phyloP scores from a whole-genome alignment of 1,140 invertebrate genomes.

The Choristoneura fumiferana region DNA sequence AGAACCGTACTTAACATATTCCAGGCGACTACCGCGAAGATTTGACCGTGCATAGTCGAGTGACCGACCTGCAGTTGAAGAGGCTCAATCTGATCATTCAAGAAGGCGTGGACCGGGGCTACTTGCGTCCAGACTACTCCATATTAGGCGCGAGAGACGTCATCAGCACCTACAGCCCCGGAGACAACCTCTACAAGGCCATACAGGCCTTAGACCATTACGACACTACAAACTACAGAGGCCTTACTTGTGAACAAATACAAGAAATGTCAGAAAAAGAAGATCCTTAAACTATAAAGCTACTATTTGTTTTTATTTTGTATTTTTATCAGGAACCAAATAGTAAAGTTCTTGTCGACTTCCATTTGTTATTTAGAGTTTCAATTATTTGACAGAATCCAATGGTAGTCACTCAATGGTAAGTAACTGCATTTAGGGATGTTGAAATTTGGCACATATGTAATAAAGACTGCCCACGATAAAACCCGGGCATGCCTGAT shows the following conservation, averaged over 20 bases:
- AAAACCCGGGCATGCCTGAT: too few relatives aligned
- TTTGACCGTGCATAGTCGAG: conserved; percentile 33
- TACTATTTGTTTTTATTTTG: too few relatives aligned
- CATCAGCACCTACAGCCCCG: not conserved
- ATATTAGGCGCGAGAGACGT: conserved; percentile 55
- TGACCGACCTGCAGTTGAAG: conserved; percentile 42
- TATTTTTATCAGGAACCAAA: too few relatives aligned
- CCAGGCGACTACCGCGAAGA: conserved; percentile 63
- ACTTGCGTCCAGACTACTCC: conserved; percentile 42
- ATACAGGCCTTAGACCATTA: conserved; percentile 43
- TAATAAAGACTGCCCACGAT: too few relatives aligned
- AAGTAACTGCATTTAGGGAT: too few relatives aligned
- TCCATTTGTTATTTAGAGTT: too few relatives aligned
- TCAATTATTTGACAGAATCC: too few relatives aligned
- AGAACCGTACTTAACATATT: too few relatives aligned
- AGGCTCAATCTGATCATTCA: conserved; percentile 46
- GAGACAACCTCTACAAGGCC: conserved; percentile 27
- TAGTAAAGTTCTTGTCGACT: too few relatives aligned
- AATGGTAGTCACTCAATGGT: too few relatives aligned
- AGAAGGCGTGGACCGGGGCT: conserved; percentile 44
- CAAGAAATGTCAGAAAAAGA: conserved; percentile 27
- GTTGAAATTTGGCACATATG: too few relatives aligned
- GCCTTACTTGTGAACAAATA: conserved; percentile 47
- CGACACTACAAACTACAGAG: conserved; percentile 38
- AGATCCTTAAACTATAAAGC: too few relatives aligned